Base-by-base conservation (phyloP, 2,888 invertebrate genomes). In the Agonopterix arenella region DNA sequence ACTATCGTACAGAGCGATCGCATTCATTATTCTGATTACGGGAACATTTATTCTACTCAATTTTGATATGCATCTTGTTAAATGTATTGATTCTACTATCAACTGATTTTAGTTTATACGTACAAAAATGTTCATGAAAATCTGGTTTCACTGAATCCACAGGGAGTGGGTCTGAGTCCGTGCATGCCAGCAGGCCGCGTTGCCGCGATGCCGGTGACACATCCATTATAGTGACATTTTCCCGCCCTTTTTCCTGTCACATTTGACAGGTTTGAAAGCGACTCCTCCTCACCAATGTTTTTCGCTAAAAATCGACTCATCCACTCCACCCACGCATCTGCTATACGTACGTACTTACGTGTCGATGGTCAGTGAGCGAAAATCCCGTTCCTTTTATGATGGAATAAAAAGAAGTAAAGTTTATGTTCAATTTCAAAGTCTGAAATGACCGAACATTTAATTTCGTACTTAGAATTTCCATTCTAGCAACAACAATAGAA, bases 201-300 rank as follows among this genome's bases (percentile, higher is more conserved):
- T 67, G 70, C 73, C 75, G 75, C 77, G 76, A 74, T 86, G 84
- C 72, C 77, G 77, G 76, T 86, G 88, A 89, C 88, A 88, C 84
- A 85, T 89, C 88, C 86, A 89, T 88, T 89, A 88, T 79, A 78
- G 76, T 79, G 86, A 83, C 84, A 80, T 80, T 84, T 84, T 80
- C 70, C 83, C 85, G 82, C 84, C 88, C 84, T 85, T 85, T 89
- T 88, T 80, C 76, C 83, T 83, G 84, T 84, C 86, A 83, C 74
- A 68, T 86, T 82, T 89, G 88, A 86, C 86, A 88, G 80, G 70
- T 88, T 84, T 80, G 82, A 84, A 85, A 85, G 79, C 78, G 76
- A 83, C 84, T 85, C 83, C 80, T 80, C 78, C 74, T 76, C 72
- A 66, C 73, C 77, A 79, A 78, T 81, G 80, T 84, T 85, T 84